Conservation (phyloP, 2,797 vertebrate genomes). For the Muscicapa comitata region DNA sequence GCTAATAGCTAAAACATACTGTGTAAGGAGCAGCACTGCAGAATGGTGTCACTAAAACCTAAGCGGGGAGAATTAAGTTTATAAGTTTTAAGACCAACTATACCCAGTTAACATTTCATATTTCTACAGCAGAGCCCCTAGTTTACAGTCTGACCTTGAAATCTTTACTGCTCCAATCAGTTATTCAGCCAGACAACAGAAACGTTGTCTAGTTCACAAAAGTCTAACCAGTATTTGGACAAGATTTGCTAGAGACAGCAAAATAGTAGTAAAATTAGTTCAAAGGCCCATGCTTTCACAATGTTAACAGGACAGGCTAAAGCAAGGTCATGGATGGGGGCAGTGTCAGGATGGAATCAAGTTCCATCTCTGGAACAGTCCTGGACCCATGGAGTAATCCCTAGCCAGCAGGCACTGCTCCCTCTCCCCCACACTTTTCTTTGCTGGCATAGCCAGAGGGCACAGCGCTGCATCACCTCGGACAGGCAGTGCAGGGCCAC, state of each 20-base stretch:
- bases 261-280: not conserved
- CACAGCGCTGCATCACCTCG: not conserved
- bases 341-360: not conserved
- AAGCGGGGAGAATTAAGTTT: too few relatives aligned
- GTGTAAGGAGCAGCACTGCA: fast-evolving
- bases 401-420: not conserved
- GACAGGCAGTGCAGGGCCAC: not conserved
- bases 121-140: not conserved
- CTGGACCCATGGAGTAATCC: fast-evolving
- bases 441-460: not conserved
- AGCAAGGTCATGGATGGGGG: not conserved
- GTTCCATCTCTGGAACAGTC: not conserved
- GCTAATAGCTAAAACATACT: not conserved
- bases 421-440: too few relatives aligned
- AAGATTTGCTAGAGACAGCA: not conserved
- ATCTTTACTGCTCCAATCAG: not conserved
- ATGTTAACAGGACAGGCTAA: not conserved
- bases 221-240: not conserved
- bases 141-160: not conserved
- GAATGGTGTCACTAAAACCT: not conserved
- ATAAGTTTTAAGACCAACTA: not conserved
- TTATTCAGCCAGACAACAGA: not conserved
- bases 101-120: not conserved
- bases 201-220: not conserved
- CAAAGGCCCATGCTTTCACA: not conserved